phyloP scores from a whole-genome alignment of 1,140 invertebrate species.

The Kradibia gibbosae region DNA sequence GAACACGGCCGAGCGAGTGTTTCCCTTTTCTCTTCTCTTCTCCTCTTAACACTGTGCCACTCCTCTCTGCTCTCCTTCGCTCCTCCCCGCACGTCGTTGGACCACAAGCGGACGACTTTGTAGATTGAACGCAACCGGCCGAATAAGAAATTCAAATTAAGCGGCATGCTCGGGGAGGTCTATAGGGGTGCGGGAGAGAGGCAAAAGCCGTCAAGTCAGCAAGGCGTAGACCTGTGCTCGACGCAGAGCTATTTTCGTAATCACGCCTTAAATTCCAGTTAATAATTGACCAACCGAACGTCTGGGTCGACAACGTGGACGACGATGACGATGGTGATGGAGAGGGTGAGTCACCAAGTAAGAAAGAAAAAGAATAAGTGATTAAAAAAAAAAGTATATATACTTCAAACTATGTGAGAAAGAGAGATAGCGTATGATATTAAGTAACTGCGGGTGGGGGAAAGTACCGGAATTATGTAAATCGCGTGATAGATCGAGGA shows the following conservation, averaged over 20 bases:
- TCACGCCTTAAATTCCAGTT: slow-evolving; percentile 38
- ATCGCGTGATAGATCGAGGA: slow-evolving; percentile 33
- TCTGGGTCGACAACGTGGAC: slow-evolving; percentile 4
- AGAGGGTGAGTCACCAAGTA: too few species aligned
- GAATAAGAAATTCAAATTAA: slow-evolving; percentile 44
- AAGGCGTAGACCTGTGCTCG: neutral
- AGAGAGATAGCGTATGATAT: too few species aligned
- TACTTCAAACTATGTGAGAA: too few species aligned
- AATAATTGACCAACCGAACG: slow-evolving; percentile 35
- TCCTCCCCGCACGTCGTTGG: slow-evolving; percentile 33
- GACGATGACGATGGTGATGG: too few species aligned
- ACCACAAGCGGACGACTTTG: slow-evolving; percentile 9
- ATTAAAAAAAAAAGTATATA: too few species aligned
- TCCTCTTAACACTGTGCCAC: neutral
- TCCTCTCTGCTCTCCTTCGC: slow-evolving; percentile 59
- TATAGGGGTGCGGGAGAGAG: neutral
- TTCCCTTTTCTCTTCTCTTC: slow-evolving; percentile 13
- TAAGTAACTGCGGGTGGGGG: too few species aligned
- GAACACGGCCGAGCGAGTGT: neutral
- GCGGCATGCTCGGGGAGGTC: neutral
- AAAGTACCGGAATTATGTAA: slow-evolving; percentile 48
- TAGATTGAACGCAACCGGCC: slow-evolving; percentile 35
- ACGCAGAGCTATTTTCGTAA: slow-evolving; percentile 36
- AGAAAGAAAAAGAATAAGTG: too few species aligned
- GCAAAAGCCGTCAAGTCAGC: neutral